These are phyloP conservation scores for Spondyliosoma cantharus DNA, from an alignment of 2,797 vertebrate genomes.

Conservation along the genomic window DNA sequence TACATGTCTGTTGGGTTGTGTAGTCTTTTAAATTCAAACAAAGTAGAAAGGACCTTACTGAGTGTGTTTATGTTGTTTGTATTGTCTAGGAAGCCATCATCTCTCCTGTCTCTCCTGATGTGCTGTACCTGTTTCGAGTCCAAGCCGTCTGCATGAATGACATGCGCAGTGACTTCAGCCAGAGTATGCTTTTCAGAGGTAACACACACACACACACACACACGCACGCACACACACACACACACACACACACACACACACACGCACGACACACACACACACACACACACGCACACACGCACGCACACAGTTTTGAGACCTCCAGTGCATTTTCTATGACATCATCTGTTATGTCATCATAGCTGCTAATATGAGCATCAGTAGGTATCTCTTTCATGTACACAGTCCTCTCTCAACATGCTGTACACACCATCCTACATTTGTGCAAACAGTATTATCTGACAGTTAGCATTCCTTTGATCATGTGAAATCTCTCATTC, in stretches of 20 bases:
- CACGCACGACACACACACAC: conserved; percentile 16
- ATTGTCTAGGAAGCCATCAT: conserved; percentile 92
- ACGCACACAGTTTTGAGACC: not conserved
- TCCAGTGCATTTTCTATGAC: not conserved
- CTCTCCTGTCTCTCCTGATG: conserved; percentile 93
- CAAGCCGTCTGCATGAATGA: conserved; percentile 95
- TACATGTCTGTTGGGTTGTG: too few relatives aligned
- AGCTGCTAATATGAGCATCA: not conserved
- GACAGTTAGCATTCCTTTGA: conserved; percentile 18
- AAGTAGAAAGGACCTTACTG: too few relatives aligned
- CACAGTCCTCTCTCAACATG: conserved; percentile 3
- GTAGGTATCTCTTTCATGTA: not conserved
- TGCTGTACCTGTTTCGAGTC: conserved; percentile 96
- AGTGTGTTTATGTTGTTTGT: conserved; percentile 29
- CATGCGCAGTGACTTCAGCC: conserved; percentile 98
- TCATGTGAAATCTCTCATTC: conserved; percentile 12
- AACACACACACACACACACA: conserved; percentile 38
- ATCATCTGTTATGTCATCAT: conserved; percentile 12
- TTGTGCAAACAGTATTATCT: conserved; percentile 2
- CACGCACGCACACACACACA: conserved; percentile 12
- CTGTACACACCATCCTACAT: not conserved
- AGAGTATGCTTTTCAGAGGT: conserved; percentile 99
- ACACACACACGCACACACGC: conserved; percentile 14
- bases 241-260: conserved; percentile 1
- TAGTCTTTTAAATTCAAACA: too few relatives aligned